Base-by-base conservation (phyloP, 1,140 invertebrate species). In the Hypothenemus hampei region DNA sequence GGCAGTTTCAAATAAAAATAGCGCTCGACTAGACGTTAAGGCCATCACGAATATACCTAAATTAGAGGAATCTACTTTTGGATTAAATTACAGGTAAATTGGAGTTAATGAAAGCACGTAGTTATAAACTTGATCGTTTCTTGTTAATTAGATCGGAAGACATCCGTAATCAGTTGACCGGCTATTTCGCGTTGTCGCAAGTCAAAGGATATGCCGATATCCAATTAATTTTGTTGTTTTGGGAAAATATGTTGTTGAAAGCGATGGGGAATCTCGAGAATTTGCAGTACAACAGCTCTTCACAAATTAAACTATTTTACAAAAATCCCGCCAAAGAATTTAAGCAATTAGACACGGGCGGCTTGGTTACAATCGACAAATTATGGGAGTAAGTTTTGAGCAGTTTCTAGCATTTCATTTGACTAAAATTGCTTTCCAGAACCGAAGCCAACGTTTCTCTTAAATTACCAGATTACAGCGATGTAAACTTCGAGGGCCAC, bases 391-490 rank as follows among this genome's bases (percentile, higher is more conserved):
- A 47, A 69, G 68, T 65, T 13, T 56, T 22, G 3, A 21, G 13
- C 13, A n/a, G 3, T 4, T 23, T n/a, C 19, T 23, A 23, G 11
- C 23, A 21, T 23, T 3, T 8, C 22, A 21, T 22, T 4, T 51
- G 21, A 41, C 29, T 13, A 51, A 29, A 51, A 33, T 49, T 23
- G 23, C 22, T 22, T 55, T 64, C 37, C 56, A 69, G 77, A 59
- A 77, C 80, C 51, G 78, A 74, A 13, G 74, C 74, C 1, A 84
- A 83, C 66, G 68, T 77, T 3, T 78, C 78, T 6, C 62, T 80
- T 18, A 72, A 73, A 3, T 62, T 77, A 5, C 67, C 69, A 36
- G 67, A 73, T 58, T 62, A 72, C 10, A 69, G 76, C 20, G 75
- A 77, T 19, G 61, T 80, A 1, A 76, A 76, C 44, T 69, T 78